These are phyloP conservation scores for Tarsius wallacei DNA, from an alignment of 2,797 vertebrate species.

Conservation along the genomic window DNA sequence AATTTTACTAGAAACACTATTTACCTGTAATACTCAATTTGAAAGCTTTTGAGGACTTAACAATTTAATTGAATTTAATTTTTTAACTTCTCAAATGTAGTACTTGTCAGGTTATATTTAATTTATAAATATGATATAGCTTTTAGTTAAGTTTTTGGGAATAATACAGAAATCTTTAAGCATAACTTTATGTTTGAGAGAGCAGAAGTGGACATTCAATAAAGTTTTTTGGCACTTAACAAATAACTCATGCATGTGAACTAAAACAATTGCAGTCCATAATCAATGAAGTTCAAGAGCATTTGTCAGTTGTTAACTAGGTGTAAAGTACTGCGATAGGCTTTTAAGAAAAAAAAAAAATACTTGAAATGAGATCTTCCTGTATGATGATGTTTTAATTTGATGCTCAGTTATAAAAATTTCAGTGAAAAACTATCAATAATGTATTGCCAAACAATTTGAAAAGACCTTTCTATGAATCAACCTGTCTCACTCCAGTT, in stretches of 20 bases:
- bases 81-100: constrained; percentile 9
- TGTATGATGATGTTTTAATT: neutral
- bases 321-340: neutral
- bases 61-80: neutral
- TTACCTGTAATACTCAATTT: neutral
- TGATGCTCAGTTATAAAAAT: neutral
- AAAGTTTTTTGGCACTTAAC: neutral
- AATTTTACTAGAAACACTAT: neutral
- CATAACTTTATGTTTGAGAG: neutral
- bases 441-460: neutral
- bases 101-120: neutral
- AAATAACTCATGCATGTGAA: neutral
- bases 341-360: neutral
- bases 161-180: neutral
- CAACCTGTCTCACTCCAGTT: neutral
- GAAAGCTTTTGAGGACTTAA: neutral
- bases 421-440: neutral
- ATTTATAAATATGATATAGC: neutral
- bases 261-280: neutral
- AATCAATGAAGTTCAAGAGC: neutral
- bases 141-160: neutral
- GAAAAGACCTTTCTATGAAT: neutral
- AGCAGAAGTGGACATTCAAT: neutral
- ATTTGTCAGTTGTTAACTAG: neutral
- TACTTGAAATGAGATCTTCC: neutral